Percentiles rank a stretch among this genome's conserved stretches.
These are phyloP conservation scores for Gila robusta DNA, from an alignment of 2,797 vertebrate genomes.

Conservation along the genomic window DNA sequence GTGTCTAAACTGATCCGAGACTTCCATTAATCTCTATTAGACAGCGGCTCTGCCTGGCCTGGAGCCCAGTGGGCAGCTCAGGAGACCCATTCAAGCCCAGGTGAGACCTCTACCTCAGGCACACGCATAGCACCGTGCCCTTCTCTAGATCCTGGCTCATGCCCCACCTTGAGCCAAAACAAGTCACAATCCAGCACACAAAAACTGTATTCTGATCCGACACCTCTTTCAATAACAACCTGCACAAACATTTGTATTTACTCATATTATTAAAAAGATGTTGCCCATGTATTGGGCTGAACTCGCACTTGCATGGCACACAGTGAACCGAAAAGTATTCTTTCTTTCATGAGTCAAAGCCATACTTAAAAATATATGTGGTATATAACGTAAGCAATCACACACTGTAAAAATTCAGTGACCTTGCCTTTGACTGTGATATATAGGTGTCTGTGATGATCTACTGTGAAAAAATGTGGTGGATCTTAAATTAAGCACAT, in stretches of 20 bases:
- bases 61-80: conserved; percentile 57
- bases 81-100: conserved; percentile 57
- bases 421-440: conserved; percentile 45
- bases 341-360: background rate
- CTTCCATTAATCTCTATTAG: conserved; percentile 67
- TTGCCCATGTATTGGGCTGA: background rate
- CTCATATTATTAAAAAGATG: background rate
- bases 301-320: background rate
- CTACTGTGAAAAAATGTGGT: conserved; percentile 41
- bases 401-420: background rate
- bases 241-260: background rate
- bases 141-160: conserved; percentile 35
- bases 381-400: conserved; percentile 5
- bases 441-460: conserved; percentile 49
- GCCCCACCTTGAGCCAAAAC: conserved; percentile 30
- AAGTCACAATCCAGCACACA: conserved; percentile 29
- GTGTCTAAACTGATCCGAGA: conserved; percentile 62
- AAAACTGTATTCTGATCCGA: background rate
- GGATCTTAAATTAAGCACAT: conserved; percentile 50
- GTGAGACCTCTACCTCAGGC: conserved; percentile 53
- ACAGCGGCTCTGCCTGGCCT: conserved; percentile 58
- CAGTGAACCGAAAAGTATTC: background rate
- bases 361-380: conserved; percentile 1
- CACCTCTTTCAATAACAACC: conserved; percentile 20
- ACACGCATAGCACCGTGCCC: conserved; percentile 42